Conservation (phyloP, 2,797 vertebrate species). For the Xiphophorus birchmanni region DNA sequence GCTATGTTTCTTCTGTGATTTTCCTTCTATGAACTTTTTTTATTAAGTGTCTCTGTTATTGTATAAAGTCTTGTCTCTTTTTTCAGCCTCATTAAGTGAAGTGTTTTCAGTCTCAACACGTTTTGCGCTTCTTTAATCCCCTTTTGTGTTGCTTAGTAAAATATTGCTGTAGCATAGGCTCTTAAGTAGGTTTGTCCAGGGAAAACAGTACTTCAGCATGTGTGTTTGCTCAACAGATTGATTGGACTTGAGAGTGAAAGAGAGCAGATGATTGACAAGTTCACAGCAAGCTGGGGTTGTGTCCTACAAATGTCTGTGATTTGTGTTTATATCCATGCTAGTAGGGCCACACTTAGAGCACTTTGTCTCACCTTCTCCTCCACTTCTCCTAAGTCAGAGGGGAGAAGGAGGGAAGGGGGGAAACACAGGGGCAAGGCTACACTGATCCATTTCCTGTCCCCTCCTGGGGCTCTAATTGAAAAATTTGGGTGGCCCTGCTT, state of each 20-base stretch:
- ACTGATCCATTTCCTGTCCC: conserved; percentile 89
- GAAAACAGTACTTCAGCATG: conserved; percentile 10
- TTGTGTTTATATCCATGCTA: conserved; percentile 77
- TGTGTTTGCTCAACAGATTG: conserved; percentile 51
- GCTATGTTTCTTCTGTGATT: background rate
- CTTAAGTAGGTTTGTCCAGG: conserved; percentile 32
- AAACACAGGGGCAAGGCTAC: conserved; percentile 62
- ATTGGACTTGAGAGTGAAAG: conserved; percentile 36
- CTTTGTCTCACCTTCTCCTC: conserved; percentile 53
- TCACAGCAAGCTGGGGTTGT: conserved; percentile 62
- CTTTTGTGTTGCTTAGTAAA: conserved; percentile 43
- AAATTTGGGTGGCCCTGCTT: conserved; percentile 97
- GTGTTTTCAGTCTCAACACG: conserved; percentile 53
- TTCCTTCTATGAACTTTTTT: background rate
- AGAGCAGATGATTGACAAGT: conserved; percentile 58
- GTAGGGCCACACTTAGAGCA: conserved; percentile 67
- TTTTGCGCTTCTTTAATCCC: conserved; percentile 38
- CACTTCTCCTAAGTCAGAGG: conserved; percentile 81
- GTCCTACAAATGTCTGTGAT: conserved; percentile 83
- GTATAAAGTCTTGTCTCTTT: conserved; percentile 27
- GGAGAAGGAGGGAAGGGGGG: conserved; percentile 56
- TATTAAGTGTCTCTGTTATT: conserved; percentile 52
- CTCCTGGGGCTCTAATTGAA: conserved; percentile 92
- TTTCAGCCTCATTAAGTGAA: conserved; percentile 41
- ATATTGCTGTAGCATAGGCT: conserved; percentile 45